These are phyloP conservation scores for Glyptemys insculpta DNA, from an alignment of 2,797 vertebrate species.

Conservation along the genomic window DNA sequence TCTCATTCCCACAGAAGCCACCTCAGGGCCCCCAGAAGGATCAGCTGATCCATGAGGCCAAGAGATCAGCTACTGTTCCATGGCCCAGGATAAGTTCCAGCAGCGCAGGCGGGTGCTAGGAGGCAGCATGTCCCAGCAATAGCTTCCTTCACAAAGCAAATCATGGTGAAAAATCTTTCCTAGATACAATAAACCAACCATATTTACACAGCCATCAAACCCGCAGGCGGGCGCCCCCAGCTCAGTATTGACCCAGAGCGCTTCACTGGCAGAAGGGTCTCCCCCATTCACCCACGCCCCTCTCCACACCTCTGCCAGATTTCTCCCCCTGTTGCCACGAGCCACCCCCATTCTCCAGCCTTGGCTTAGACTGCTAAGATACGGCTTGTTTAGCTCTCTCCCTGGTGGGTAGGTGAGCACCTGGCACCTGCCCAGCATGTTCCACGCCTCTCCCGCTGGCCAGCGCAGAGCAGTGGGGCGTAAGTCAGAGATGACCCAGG, in stretches of 20 bases:
- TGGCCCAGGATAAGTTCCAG: neutral
- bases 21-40: neutral
- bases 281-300: neutral
- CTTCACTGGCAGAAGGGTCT: neutral
- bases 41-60: neutral
- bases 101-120: neutral
- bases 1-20: neutral
- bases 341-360: neutral
- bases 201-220: conserved; percentile 46
- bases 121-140: neutral
- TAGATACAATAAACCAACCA: conserved; percentile 47
- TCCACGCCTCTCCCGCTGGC: too few relatives aligned
- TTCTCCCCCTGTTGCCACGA: too few relatives aligned
- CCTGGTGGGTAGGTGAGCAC: neutral
- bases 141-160: neutral
- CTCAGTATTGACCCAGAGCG: conserved; percentile 17
- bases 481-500: neutral
- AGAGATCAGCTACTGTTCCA: neutral
- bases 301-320: neutral
- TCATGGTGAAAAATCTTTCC: neutral
- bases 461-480: neutral
- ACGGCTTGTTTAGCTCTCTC: neutral
- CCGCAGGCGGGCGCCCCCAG: neutral
- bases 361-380: neutral
- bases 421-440: too few relatives aligned